phyloP scores from a whole-genome alignment of 2,797 vertebrate genomes.

The Sebastes taczanowskii region DNA sequence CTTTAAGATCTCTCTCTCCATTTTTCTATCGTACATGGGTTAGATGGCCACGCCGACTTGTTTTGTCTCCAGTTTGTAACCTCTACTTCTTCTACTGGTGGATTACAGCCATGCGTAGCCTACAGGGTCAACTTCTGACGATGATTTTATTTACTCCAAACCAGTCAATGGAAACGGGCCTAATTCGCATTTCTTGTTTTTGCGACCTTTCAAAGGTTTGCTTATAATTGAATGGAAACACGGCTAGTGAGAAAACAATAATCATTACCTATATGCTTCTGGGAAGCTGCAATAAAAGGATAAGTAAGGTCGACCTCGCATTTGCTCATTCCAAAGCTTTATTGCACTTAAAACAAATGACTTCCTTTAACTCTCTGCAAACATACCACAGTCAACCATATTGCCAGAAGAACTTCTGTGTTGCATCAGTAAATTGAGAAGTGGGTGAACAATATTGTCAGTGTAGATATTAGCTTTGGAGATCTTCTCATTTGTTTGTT shows the following conservation, averaged over 20 bases:
- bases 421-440: slow-evolving; percentile 58
- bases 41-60: too few relatives aligned
- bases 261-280: background rate
- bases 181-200: too few relatives aligned
- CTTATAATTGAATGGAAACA: too few relatives aligned
- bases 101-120: too few relatives aligned
- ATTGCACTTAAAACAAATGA: slow-evolving; percentile 11
- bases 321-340: background rate
- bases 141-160: too few relatives aligned
- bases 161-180: too few relatives aligned
- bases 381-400: slow-evolving; percentile 13
- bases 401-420: slow-evolving; percentile 32
- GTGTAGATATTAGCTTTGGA: slow-evolving; percentile 48
- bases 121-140: too few relatives aligned
- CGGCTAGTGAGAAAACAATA: background rate
- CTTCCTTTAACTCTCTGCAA: slow-evolving; percentile 23
- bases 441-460: slow-evolving; percentile 41
- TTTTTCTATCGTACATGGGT: too few relatives aligned
- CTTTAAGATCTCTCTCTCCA: too few relatives aligned
- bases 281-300: background rate
- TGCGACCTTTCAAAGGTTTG: too few relatives aligned
- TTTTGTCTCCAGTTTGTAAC: too few relatives aligned
- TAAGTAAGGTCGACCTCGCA: background rate
- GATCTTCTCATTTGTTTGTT: slow-evolving; percentile 59
- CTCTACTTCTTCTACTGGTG: too few relatives aligned